Evolutionary conservation across 2,888 invertebrate species (phyloP).

Genomic region (Elgonia sp.): DNA sequence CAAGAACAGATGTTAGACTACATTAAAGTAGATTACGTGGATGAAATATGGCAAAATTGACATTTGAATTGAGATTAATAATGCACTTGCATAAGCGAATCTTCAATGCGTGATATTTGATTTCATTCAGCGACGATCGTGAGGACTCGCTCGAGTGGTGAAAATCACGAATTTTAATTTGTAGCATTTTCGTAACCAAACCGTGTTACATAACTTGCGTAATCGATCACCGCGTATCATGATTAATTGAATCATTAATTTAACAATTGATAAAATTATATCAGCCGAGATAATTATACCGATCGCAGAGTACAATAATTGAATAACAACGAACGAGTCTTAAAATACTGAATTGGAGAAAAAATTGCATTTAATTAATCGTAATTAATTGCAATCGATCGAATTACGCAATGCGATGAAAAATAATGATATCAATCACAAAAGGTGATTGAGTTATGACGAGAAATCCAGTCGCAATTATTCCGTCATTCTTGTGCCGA

Average conservation of each 20-base stretch:
- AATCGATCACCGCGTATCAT: not conserved
- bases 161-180: constrained; percentile 70
- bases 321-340: no score
- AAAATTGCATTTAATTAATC: no score
- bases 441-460: not conserved
- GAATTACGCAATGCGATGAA: not conserved
- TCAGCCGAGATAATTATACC: no score
- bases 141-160: constrained; percentile 34
- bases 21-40: constrained; percentile 55
- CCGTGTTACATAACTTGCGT: constrained; percentile 14
- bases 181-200: constrained; percentile 36
- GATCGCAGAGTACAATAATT: no score
- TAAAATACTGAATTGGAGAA: no score
- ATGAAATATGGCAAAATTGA: constrained; percentile 69
- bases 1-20: constrained; percentile 63
- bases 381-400: not conserved
- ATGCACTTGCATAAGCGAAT: constrained; percentile 69
- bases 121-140: constrained; percentile 55
- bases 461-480: constrained; percentile 2
- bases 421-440: not conserved
- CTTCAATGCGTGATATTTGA: constrained; percentile 64
- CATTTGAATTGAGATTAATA: constrained; percentile 72
- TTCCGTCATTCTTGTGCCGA: not conserved
- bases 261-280: no score
- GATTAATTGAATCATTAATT: no score